A percentile compares a stretch with the other conserved stretches of the same genome.
Evolutionary conservation across 2,888 invertebrate genomes (phyloP).

Genomic region (Heteromyza rotundicornis): DNA sequence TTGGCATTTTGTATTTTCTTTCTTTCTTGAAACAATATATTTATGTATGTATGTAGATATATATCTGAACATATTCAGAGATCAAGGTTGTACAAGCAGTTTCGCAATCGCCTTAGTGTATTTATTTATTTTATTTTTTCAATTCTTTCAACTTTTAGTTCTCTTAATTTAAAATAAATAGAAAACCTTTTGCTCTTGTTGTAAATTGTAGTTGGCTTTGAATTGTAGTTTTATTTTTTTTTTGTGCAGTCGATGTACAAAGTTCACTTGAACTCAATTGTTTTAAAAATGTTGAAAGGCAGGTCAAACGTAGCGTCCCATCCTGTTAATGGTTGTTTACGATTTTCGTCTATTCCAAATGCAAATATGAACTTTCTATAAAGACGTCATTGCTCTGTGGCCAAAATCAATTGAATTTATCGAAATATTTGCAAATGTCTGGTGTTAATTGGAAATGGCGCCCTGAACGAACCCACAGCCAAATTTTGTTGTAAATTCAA

Average conservation of each 20-base stretch:
- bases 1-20: too few relatives aligned
- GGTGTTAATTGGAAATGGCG: background rate
- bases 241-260: too few relatives aligned
- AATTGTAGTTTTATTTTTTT: too few relatives aligned
- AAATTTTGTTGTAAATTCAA: background rate
- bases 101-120: background rate
- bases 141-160: background rate
- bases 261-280: too few relatives aligned
- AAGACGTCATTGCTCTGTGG: conserved; percentile 30
- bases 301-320: too few relatives aligned
- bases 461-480: background rate
- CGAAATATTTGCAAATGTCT: background rate
- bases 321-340: too few relatives aligned
- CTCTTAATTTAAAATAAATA: too few relatives aligned
- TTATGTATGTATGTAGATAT: background rate
- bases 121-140: background rate
- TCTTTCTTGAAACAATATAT: too few relatives aligned
- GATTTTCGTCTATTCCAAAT: background rate
- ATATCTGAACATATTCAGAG: background rate
- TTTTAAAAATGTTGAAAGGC: too few relatives aligned
- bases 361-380: conserved; percentile 16
- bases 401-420: background rate
- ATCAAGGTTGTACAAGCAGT: conserved; percentile 2
- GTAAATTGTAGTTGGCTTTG: too few relatives aligned
- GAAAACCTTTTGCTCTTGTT: too few relatives aligned